A percentile compares a stretch with the other conserved stretches of the same genome.
phyloP scores from a whole-genome alignment of 2,888 invertebrate genomes.

The Gymnosoma rotundatum region DNA sequence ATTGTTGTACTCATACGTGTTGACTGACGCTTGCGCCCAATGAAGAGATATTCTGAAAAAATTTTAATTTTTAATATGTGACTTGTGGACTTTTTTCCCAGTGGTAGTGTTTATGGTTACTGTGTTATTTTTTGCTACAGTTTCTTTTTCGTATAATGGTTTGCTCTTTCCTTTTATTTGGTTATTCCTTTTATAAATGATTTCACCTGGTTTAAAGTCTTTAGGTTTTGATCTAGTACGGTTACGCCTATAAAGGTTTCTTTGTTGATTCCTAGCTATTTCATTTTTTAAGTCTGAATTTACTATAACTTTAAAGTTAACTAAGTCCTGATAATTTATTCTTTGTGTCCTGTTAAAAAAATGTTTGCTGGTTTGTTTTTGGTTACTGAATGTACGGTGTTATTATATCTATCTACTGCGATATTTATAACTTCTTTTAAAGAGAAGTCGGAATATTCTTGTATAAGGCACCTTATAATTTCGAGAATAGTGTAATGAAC shows the following conservation, averaged over 20 bases:
- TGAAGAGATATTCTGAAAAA: constrained; percentile 12
- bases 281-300: constrained; percentile 57
- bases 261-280: constrained; percentile 66
- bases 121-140: too few species aligned
- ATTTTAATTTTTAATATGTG: constrained; percentile 3
- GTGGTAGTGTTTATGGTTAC: too few species aligned
- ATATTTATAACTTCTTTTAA: constrained; percentile 5
- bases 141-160: too few species aligned
- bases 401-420: constrained; percentile 7
- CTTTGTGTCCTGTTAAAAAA: constrained; percentile 67
- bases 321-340: constrained; percentile 67
- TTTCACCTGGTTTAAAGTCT: too few species aligned
- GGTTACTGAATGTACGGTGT: constrained; percentile 60
- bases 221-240: too few species aligned
- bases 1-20: constrained; percentile 17
- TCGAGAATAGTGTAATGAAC: constrained; percentile 43
- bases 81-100: too few species aligned
- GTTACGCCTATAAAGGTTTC: constrained; percentile 13
- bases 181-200: too few species aligned
- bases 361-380: constrained; percentile 62
- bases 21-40: constrained; percentile 30
- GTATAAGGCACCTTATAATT: constrained; percentile 12
- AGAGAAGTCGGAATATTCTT: background rate
- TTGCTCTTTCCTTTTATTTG: too few species aligned
- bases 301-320: constrained; percentile 61